phyloP scores from a whole-genome alignment of 2,113 vertebrate genomes.

The Aspidoscelis tigris region DNA sequence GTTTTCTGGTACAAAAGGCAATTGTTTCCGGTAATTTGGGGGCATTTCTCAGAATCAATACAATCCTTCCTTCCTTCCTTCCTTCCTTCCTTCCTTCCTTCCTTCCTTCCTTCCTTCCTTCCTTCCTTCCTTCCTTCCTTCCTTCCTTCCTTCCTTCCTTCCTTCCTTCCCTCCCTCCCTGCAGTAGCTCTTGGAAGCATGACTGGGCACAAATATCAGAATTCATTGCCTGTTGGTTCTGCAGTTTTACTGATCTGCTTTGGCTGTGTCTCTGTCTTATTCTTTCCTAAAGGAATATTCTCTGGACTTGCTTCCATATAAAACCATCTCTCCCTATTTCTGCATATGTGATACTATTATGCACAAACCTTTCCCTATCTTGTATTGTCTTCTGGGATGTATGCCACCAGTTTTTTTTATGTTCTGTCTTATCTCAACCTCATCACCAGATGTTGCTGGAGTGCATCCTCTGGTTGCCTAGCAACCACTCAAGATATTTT shows the following conservation, averaged over 20 bases:
- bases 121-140: no score
- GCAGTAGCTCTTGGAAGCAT: no score
- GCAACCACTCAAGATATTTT: constrained; percentile 3
- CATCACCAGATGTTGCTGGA: not conserved
- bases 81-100: no score
- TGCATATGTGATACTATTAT: not conserved
- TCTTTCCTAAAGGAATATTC: not conserved
- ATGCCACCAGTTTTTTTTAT: no score
- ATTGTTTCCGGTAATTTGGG: not conserved
- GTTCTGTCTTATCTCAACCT: not conserved
- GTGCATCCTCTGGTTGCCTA: constrained; percentile 5
- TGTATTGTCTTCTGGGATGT: not conserved
- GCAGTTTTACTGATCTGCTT: not conserved
- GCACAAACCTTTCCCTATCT: not conserved
- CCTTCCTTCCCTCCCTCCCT: no score
- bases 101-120: no score
- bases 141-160: no score
- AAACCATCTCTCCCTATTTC: not conserved
- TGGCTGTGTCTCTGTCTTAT: not conserved
- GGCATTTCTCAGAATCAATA: not conserved
- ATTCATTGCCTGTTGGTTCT: not conserved
- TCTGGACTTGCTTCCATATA: not conserved
- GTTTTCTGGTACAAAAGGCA: not conserved
- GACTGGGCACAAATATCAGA: no score
- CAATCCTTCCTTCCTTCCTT: no score